A percentile compares a stretch with the other conserved stretches of the same genome.
phyloP scores from a whole-genome alignment of 2,797 vertebrate species.

The Poecilia picta region DNA sequence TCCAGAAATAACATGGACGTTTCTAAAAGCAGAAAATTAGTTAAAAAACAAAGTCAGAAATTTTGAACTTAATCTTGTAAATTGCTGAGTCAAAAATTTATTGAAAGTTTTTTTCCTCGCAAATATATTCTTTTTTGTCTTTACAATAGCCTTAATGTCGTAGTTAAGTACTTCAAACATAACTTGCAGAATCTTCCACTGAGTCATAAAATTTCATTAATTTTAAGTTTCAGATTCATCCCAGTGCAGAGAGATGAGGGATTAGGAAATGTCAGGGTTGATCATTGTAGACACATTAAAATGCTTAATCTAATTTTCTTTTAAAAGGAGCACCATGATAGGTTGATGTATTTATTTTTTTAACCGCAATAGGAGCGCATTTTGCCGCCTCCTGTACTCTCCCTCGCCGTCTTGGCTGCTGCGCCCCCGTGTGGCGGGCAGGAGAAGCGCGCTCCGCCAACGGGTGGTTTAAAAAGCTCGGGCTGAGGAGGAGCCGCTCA shows the following conservation, averaged over 20 bases:
- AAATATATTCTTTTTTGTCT: too few species aligned
- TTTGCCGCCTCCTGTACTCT: not conserved
- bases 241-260: not conserved
- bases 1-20: too few species aligned
- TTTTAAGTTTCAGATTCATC: slow-evolving; percentile 14
- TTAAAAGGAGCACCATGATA: not conserved
- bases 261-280: not conserved
- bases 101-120: too few species aligned
- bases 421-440: slow-evolving; percentile 2
- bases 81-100: too few species aligned
- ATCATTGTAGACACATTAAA: not conserved
- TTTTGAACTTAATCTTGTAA: too few species aligned
- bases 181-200: too few species aligned
- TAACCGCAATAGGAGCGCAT: not conserved
- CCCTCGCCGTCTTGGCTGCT: not conserved
- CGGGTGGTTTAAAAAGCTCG: slow-evolving; percentile 78
- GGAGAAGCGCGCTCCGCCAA: slow-evolving; percentile 52
- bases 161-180: too few species aligned
- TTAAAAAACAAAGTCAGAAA: too few species aligned
- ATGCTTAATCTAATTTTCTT: not conserved
- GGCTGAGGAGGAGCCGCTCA: slow-evolving; percentile 56
- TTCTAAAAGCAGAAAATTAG: too few species aligned
- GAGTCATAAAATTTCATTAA: too few species aligned
- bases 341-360: not conserved
- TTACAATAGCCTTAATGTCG: too few species aligned